Conservation (phyloP, 2,888 invertebrate species). For the Clepsis dumicolana region DNA sequence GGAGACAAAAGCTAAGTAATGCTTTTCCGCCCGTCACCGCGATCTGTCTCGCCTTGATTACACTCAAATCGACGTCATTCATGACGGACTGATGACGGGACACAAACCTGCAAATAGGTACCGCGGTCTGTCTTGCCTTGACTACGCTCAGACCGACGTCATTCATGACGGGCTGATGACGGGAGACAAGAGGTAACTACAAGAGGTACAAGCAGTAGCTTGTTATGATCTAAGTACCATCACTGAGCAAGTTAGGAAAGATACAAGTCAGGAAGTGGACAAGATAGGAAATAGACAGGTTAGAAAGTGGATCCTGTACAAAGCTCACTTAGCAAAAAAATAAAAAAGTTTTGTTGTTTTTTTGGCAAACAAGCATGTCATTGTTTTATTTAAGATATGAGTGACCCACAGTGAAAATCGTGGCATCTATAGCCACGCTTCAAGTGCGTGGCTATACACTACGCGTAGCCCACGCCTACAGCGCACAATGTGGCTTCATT, state of each 20-base stretch:
- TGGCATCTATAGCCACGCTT: background rate
- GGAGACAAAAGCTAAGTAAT: no score
- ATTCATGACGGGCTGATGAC: background rate
- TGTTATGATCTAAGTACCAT: no score
- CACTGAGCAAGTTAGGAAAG: no score
- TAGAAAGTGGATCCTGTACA: no score
- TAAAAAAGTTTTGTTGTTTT: no score
- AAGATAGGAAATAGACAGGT: no score
- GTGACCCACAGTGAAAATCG: background rate
- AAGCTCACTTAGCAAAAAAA: no score
- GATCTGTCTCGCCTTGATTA: conserved; percentile 66
- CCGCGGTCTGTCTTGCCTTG: no score
- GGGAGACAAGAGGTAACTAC: no score
- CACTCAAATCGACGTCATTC: conserved; percentile 12
- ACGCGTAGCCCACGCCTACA: conserved; percentile 11
- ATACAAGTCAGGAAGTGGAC: no score
- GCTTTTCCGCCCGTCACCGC: conserved; percentile 60
- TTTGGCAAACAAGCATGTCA: no score
- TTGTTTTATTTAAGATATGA: background rate
- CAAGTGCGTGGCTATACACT: background rate
- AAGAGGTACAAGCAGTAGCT: no score
- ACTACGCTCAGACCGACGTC: background rate
- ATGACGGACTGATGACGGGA: background rate
- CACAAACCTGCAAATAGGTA: background rate
- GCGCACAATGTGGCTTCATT: conserved; percentile 73